A percentile compares a stretch with the other conserved stretches of the same genome.
Conservation (phyloP, 2,113 vertebrate species). For the Centropristis striata region DNA sequence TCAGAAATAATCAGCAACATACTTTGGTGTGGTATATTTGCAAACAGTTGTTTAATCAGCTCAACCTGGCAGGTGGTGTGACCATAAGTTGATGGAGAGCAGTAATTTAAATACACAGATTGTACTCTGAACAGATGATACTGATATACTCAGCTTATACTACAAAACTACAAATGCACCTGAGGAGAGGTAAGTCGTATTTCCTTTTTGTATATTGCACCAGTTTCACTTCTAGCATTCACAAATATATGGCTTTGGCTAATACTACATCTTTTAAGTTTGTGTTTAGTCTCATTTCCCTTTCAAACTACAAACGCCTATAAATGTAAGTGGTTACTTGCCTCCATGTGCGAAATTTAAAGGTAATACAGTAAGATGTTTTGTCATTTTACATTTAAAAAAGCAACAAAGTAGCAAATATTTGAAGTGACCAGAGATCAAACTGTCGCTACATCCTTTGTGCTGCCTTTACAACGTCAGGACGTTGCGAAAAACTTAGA, state of each 20-base stretch:
- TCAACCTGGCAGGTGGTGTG: neutral
- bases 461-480: conserved; percentile 11
- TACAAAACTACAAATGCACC: too few species aligned
- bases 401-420: too few species aligned
- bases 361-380: too few species aligned
- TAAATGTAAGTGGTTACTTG: too few species aligned
- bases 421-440: too few species aligned
- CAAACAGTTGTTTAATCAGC: neutral
- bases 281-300: neutral
- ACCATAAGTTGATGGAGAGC: neutral
- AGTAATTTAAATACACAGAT: neutral
- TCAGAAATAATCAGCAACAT: too few species aligned
- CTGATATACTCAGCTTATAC: too few species aligned
- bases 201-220: neutral
- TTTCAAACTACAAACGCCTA: neutral
- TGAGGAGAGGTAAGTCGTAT: too few species aligned
- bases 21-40: too few species aligned
- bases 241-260: neutral
- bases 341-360: too few species aligned
- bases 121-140: too few species aligned
- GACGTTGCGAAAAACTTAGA: neutral
- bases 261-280: neutral
- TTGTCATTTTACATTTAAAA: neutral
- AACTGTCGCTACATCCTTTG: neutral
- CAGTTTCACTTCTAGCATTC: neutral